Evolutionary conservation across 2,113 vertebrate genomes (phyloP).

Genomic region (Oreochromis niloticus): DNA sequence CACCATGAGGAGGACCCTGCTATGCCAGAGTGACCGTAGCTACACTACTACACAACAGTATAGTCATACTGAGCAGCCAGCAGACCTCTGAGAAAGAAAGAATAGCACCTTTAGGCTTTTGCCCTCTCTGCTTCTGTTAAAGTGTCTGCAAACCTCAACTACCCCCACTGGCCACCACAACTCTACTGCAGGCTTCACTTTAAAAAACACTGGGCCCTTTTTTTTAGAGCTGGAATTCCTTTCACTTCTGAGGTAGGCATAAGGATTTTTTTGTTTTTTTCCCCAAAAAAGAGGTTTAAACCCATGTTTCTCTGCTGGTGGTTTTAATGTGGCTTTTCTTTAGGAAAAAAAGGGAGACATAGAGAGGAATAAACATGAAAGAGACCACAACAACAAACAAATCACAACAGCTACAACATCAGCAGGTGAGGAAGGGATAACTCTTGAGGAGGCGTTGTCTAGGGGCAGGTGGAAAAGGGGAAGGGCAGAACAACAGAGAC

Average conservation of each 20-base stretch:
- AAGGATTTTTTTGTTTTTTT: constrained; percentile 27
- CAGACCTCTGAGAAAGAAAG: constrained; percentile 57
- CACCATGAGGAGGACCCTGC: constrained; percentile 73
- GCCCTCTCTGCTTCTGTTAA: constrained; percentile 54
- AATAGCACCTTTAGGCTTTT: constrained; percentile 69
- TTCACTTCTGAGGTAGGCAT: constrained; percentile 75
- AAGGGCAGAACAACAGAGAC: constrained; percentile 72
- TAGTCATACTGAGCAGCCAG: constrained; percentile 31
- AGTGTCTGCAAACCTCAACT: constrained; percentile 21
- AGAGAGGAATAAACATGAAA: constrained; percentile 24
- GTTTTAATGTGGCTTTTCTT: constrained; percentile 62
- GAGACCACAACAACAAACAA: constrained; percentile 31
- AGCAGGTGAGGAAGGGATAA: background rate
- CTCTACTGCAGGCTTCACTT: constrained; percentile 39
- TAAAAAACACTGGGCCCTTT: constrained; percentile 47
- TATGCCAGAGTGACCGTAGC: constrained; percentile 36
- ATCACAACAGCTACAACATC: constrained; percentile 19
- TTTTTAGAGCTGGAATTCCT: constrained; percentile 40
- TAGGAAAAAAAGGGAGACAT: constrained; percentile 3
- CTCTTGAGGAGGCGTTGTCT: background rate
- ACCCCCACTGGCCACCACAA: constrained; percentile 17
- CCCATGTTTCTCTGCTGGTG: constrained; percentile 70
- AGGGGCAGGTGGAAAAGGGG: background rate
- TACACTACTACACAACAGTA: constrained; percentile 48
- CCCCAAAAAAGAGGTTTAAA: constrained; percentile 62